Base-by-base conservation (phyloP, 1,140 invertebrate species). In the Atta cephalotes region DNA sequence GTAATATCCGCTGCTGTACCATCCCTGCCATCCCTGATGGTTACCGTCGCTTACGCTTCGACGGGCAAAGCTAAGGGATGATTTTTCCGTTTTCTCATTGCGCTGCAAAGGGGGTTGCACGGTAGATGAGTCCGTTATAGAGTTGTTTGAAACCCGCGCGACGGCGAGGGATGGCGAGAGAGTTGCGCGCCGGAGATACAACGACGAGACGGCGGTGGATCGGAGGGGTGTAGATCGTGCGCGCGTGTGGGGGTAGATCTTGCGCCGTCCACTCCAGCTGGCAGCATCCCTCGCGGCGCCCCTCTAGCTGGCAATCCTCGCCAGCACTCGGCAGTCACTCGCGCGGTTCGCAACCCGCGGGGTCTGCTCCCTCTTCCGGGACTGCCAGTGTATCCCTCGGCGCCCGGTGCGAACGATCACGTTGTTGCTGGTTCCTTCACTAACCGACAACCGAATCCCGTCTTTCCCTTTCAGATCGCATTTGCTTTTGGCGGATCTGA, bases 201-300 rank as follows among this genome's bases (percentile, higher is more conserved):
- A 35, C 86, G 74, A 76, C 76, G 68, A 70, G 66, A n/a, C 45
- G 60, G 77, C 51, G 84, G 85, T 51, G 88, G 78, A 89, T 65
- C 63, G 74, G 72, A 78, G 81, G 21, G 66, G 71, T 76, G 72
- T 72, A 74, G 78, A 74, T 86, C 39, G 66, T 35, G 66, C 80
- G 74, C 45, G 88, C 85, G 70, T 65, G 87, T 71, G 92, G 88
- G 92, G 93, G 92, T 92, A 93, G 94, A 95, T 95, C 93, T 95
- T 95, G 94, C 94, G 94, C 94, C 87, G 93, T 95, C 92, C 92
- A 91, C 91, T 84, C 92, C 85, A 94, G 92, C 93, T 93, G 91
- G 92, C 94, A 95, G 94, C 94, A 95, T 95, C 94, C 94, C 94
- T 93, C 92, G 93, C 93, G 80, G 91, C 88, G 81, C 65, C 70